These are phyloP conservation scores for Arvicola amphibius DNA, from an alignment of 2,797 vertebrate species.

Conservation along the genomic window DNA sequence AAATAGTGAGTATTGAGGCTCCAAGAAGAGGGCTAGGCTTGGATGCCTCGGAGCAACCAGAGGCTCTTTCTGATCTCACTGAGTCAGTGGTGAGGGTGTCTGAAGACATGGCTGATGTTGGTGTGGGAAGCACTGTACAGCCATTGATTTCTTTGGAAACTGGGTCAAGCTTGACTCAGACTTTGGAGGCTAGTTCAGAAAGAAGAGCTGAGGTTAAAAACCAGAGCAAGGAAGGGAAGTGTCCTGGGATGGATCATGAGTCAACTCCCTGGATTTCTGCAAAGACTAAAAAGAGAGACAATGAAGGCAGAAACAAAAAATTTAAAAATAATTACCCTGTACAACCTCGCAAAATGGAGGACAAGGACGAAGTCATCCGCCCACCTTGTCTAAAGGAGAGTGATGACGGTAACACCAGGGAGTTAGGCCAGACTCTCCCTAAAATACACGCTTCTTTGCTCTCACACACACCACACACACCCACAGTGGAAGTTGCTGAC, in stretches of 20 bases:
- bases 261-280: constrained; percentile 67
- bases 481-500: constrained; percentile 67
- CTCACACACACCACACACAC: background rate
- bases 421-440: background rate
- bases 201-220: accelerated
- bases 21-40: accelerated
- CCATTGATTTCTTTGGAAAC: background rate
- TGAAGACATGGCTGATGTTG: accelerated
- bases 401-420: background rate
- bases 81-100: accelerated
- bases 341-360: constrained; percentile 38
- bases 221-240: constrained; percentile 48
- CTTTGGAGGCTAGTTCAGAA: background rate
- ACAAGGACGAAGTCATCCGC: background rate
- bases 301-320: constrained; percentile 77
- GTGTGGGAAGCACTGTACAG: background rate
- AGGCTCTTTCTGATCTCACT: accelerated
- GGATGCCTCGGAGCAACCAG: background rate
- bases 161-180: background rate
- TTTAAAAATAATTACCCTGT: constrained; percentile 55
- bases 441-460: background rate
- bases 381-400: background rate
- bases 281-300: constrained; percentile 81
- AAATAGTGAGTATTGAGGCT: accelerated
- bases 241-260: constrained; percentile 54